Evolutionary conservation across 2,113 vertebrate species (phyloP), one percentile per base, ranked within the genome.

Genomic region (Ascaphus truei): DNA sequence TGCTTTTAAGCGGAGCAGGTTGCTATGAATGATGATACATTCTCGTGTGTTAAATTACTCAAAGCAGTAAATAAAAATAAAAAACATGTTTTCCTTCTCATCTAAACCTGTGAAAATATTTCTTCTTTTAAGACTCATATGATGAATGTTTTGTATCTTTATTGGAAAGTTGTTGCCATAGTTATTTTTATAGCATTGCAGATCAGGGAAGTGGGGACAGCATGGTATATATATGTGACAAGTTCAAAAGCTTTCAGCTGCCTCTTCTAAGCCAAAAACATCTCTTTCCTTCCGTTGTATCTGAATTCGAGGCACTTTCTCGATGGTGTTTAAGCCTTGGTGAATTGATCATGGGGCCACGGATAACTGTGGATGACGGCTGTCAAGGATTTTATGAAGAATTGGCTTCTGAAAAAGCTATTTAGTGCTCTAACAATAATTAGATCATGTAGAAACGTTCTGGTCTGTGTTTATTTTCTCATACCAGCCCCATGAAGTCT

Each of bases 361-460:
- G 74, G 60, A 26, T 75, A 82, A 76, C 73, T 79, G 76, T 62
- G 80, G 4, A 76, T 84, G 83, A 80, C 81, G 78, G 73, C 76
- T 77, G 78, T 85, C 73, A 85, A 68, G 73, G 80, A 75, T 66
- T 73, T 76, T 84, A 81, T 76, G 51, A 77, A 78, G 75, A 47
- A 76, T 43, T 73, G 77, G 75, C 75, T 84, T 77, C 77, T 80
- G 76, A 81, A 75, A 79, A 80, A 83, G 76, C 68, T 61, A 71
- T 77, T 82, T 81, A 72, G 79, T 78, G 84, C 78, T 78, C 47
- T 43, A 13, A 76, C 31, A 74, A 74, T 78, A 80, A 78, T 79
- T 86, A 76, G 71, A 78, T 86, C n/a, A 78, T 75, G 55, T 78
- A 79, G 79, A 81, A 76, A 71, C 68, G 72, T 75, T 57, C 72